Percentiles rank a stretch among this genome's conserved stretches.
phyloP scores from a whole-genome alignment of 2,888 invertebrate genomes.

The Caenorhabditis sp. region DNA sequence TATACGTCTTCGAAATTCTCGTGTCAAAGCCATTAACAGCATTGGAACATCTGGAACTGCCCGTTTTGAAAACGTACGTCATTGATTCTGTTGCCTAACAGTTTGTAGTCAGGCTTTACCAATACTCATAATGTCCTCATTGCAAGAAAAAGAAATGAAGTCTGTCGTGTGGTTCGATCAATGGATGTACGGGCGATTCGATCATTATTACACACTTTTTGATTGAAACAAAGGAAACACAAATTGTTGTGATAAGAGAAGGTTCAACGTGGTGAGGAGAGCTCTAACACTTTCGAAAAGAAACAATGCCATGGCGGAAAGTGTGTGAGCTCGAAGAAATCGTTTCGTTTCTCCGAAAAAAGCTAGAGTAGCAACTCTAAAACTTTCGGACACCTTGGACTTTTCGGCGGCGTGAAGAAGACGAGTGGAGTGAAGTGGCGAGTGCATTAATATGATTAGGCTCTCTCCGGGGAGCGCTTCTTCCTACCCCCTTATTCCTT shows the following conservation, averaged over 20 bases:
- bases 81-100: too few relatives aligned
- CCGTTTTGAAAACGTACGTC: too few relatives aligned
- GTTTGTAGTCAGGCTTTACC: too few relatives aligned
- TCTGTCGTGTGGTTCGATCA: not conserved
- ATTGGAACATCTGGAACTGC: too few relatives aligned
- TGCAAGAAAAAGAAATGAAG: too few relatives aligned
- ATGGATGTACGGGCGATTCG: too few relatives aligned
- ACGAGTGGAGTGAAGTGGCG: not conserved
- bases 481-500: slow-evolving; percentile 18
- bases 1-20: too few relatives aligned
- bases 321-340: not conserved
- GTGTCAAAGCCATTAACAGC: too few relatives aligned
- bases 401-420: not conserved
- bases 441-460: slow-evolving; percentile 55
- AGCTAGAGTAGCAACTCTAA: not conserved
- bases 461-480: slow-evolving; percentile 49
- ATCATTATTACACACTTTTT: slow-evolving; percentile 1
- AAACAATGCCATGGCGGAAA: not conserved
- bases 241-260: slow-evolving; percentile 48
- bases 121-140: too few relatives aligned
- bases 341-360: not conserved
- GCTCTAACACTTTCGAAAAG: slow-evolving; percentile 13
- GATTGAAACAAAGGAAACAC: slow-evolving; percentile 16
- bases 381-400: not conserved
- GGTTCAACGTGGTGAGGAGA: slow-evolving; percentile 20